A percentile compares a stretch with the other conserved stretches of the same genome.
These are phyloP conservation scores for Ips typographus DNA, from an alignment of 1,140 invertebrate species.

Conservation along the genomic window DNA sequence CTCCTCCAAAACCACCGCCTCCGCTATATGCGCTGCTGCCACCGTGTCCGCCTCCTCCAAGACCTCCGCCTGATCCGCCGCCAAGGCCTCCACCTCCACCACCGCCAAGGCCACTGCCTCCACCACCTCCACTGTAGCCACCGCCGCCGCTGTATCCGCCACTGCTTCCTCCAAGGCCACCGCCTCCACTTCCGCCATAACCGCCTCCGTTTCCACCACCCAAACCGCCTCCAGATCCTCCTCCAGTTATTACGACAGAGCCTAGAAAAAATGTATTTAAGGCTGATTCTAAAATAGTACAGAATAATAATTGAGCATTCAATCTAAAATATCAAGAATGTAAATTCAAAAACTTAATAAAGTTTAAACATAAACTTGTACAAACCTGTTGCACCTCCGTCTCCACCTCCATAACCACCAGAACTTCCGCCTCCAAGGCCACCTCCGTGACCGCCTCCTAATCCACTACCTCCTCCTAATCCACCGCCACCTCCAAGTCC, in stretches of 20 bases:
- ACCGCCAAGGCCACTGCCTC: constrained; percentile 1
- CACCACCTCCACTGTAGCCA: constrained; percentile 26
- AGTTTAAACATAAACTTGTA: neutral
- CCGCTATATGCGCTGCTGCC: constrained; percentile 9
- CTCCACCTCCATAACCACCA: constrained; percentile 11
- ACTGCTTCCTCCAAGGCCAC: constrained; percentile 22
- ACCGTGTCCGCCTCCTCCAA: constrained; percentile 11
- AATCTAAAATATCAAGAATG: neutral
- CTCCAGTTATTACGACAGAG: constrained; percentile 2
- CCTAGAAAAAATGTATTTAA: neutral
- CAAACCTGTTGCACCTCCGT: constrained; percentile 1
- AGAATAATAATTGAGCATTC: too few relatives aligned
- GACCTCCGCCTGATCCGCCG: constrained; percentile 7
- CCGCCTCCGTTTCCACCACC: constrained; percentile 31
- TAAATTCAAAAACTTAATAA: neutral
- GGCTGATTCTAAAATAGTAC: too few relatives aligned
- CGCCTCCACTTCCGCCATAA: constrained; percentile 20
- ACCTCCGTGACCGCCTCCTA: neutral
- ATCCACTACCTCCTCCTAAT: neutral
- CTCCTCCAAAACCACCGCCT: neutral
- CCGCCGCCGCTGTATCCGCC: constrained; percentile 5
- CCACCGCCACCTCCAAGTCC: constrained; percentile 1
- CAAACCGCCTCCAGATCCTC: constrained; percentile 13
- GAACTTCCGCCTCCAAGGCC: constrained; percentile 8
- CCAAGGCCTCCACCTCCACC: constrained; percentile 21